Evolutionary conservation across 92 coral and sea anemone species (phyloP).

Genomic region (Porites divaricata): DNA sequence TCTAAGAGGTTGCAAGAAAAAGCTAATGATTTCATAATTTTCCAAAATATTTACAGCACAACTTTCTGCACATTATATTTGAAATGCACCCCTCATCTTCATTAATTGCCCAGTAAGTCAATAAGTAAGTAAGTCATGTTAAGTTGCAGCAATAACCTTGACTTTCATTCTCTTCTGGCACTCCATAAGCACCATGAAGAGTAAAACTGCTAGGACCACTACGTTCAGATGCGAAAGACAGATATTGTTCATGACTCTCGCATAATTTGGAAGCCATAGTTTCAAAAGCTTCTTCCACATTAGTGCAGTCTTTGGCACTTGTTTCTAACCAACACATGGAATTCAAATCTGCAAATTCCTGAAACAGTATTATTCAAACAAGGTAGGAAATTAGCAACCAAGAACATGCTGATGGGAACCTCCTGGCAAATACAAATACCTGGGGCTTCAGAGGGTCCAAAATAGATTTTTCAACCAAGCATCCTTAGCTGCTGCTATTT

Average conservation of each 20-base stretch:
- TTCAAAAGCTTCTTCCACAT: constrained; percentile 85
- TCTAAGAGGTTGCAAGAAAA: too few species aligned
- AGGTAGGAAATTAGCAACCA: neutral
- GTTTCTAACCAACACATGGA: constrained; percentile 87
- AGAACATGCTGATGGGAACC: neutral
- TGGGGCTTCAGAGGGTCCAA: too few species aligned
- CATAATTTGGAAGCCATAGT: constrained; percentile 74
- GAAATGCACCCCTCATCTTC: too few species aligned
- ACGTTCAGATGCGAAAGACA: constrained; percentile 67
- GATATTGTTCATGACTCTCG: constrained; percentile 75
- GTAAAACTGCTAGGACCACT: constrained; percentile 91
- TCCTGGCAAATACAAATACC: neutral
- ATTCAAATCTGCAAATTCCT: constrained; percentile 81
- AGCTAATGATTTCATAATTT: too few species aligned
- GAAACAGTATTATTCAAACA: neutral
- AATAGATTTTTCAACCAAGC: too few species aligned
- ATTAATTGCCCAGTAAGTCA: too few species aligned
- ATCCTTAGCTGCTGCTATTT: too few species aligned
- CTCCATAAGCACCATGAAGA: constrained; percentile 87
- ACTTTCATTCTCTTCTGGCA: constrained; percentile 47
- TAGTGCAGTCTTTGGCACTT: constrained; percentile 91
- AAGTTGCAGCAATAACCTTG: constrained; percentile 36
- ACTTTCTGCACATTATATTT: too few species aligned
- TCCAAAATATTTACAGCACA: too few species aligned
- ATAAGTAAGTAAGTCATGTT: neutral